Conservation (phyloP, 2,113 vertebrate genomes). For the Nipponia nippon region DNA sequence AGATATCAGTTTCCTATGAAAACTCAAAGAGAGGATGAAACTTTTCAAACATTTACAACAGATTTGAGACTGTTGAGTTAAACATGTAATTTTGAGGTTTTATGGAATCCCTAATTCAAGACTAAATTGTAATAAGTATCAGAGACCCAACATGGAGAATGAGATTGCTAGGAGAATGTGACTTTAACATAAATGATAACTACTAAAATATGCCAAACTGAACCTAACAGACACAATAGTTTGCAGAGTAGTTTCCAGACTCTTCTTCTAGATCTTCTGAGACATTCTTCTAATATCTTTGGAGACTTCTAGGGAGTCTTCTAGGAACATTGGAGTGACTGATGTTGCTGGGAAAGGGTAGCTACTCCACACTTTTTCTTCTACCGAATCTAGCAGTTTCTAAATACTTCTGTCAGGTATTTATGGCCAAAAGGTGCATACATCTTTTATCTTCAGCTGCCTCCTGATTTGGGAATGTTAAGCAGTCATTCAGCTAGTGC, state of each 20-base stretch:
- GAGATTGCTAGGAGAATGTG: not conserved
- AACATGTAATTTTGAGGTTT: not conserved
- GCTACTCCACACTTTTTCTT: not conserved
- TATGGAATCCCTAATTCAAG: not conserved
- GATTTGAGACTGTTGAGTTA: not conserved
- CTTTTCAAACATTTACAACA: not conserved
- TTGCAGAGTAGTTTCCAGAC: not conserved
- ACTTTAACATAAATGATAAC: not conserved
- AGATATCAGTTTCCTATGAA: not conserved
- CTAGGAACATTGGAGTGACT: not conserved
- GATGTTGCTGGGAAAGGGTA: not conserved
- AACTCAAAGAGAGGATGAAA: not conserved
- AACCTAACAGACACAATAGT: not conserved
- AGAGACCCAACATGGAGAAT: not conserved
- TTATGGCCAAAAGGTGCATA: not conserved
- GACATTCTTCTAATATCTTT: not conserved
- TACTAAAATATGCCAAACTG: not conserved
- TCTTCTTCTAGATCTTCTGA: not conserved
- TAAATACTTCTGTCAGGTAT: not conserved
- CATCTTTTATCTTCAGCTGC: not conserved
- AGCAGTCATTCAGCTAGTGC: not conserved
- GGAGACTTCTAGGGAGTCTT: not conserved
- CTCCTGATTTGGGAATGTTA: not conserved
- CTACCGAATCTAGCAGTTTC: not conserved
- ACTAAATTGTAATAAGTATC: not conserved